Evolutionary conservation across 1,140 invertebrate species (phyloP), one percentile per base, ranked within the genome.

Genomic region (Papilio polytes): DNA sequence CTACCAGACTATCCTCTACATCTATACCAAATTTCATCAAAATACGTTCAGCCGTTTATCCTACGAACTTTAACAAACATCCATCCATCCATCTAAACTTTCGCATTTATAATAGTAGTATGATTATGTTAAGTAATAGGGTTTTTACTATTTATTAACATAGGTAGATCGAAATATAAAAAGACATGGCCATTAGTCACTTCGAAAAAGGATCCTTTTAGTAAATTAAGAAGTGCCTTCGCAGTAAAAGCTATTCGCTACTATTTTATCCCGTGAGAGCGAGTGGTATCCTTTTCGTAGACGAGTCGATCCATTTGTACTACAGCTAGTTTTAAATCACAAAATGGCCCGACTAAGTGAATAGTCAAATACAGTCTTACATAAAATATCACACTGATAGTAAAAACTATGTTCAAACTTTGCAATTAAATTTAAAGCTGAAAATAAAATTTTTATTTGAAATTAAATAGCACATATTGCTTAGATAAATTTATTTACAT

Each of bases 231-330:
- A 70, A 12, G 63, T 70, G 22, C 63, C 63, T 70, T 70, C 26
- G 12, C 63, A 70, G 63, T 70, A 31, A 70, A 70, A 70, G 63
- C 59, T 26, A 63, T 63, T n/a, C 59, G 59, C 63, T 70, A 70
- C 63, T 70, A 70, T 70, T 70, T 70, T 70, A 70, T 70, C 63
- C 63, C 12, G 20, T 70, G 63, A 70, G 26, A 70, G 63, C 63
- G 63, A 9, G 3, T n/a, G 22, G 26, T 70, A 70, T 31, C 22
- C 26, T 70, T 70, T 70, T 70, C 13, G 10, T 26, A 70, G 26
- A 66, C 63, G 63, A 31, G 63, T 18, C 63, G 63, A 70, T 31
- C 63, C 63, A 70, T 70, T 70, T 70, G 26, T 31, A n/a, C 2
- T 31, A 70, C 6, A 70, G 26, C 22, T 70, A 70, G 26, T 70